Conservation (phyloP, 1,140 invertebrate genomes). For the Drosophila willistoni region DNA sequence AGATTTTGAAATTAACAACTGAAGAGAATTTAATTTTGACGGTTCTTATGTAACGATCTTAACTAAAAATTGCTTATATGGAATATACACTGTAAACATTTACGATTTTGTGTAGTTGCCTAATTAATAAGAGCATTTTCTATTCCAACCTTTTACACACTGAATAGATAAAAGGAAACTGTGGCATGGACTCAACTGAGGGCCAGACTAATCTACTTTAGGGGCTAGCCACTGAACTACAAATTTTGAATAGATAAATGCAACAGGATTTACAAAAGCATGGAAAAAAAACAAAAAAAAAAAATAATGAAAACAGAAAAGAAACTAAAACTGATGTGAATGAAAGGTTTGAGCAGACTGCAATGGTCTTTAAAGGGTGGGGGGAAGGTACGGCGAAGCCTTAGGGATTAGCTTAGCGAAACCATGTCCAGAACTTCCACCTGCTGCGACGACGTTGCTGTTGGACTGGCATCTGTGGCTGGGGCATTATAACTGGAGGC, state of each 20-base stretch:
- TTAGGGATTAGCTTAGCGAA: slow-evolving; percentile 27
- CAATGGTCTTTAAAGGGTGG: too few relatives aligned
- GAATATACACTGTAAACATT: too few relatives aligned
- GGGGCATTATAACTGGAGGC: slow-evolving; percentile 19
- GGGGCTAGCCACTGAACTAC: neutral
- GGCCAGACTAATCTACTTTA: slow-evolving; percentile 1
- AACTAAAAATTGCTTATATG: too few relatives aligned
- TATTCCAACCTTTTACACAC: too few relatives aligned
- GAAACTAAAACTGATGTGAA: too few relatives aligned
- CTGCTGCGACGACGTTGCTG: slow-evolving; percentile 25
- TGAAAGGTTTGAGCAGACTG: too few relatives aligned
- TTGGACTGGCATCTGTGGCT: neutral
- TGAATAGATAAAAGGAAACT: too few relatives aligned
- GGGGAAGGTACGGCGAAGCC: neutral
- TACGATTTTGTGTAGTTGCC: neutral
- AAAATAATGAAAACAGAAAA: neutral
- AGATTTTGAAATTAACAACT: too few relatives aligned
- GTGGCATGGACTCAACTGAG: too few relatives aligned
- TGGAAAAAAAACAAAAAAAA: neutral
- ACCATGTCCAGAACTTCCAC: slow-evolving; percentile 60
- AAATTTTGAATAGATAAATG: slow-evolving; percentile 17
- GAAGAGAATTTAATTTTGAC: too few relatives aligned
- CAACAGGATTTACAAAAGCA: slow-evolving; percentile 11
- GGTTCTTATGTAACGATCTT: too few relatives aligned
- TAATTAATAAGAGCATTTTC: too few relatives aligned